Conservation (phyloP, 2,888 invertebrate genomes). For the Torymus tubicola region DNA sequence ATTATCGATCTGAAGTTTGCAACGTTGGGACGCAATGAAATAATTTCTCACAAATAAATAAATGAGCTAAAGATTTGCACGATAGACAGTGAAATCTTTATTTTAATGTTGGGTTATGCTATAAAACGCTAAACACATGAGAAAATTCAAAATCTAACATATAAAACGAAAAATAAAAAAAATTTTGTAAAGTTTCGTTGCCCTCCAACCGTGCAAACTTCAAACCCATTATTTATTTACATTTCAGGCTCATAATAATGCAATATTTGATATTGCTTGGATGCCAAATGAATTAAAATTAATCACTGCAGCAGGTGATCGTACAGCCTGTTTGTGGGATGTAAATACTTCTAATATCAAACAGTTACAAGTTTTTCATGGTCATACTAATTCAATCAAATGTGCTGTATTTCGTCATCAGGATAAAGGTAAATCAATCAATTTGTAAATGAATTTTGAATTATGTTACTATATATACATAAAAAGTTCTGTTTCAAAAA, state of each 20-base stretch:
- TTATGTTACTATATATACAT: slow-evolving; percentile 7
- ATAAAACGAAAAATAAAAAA: background rate
- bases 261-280: slow-evolving; percentile 94
- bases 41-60: too few relatives aligned
- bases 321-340: slow-evolving; percentile 89
- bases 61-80: too few relatives aligned
- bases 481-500: background rate
- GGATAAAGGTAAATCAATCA: slow-evolving; percentile 77
- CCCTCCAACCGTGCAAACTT: too few relatives aligned
- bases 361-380: slow-evolving; percentile 81
- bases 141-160: too few relatives aligned
- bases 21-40: too few relatives aligned
- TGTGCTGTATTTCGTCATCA: slow-evolving; percentile 85
- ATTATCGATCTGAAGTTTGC: too few relatives aligned
- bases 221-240: slow-evolving; percentile 3
- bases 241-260: slow-evolving; percentile 85
- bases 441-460: background rate
- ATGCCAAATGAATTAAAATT: slow-evolving; percentile 86
- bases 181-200: background rate
- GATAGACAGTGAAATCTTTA: too few relatives aligned
- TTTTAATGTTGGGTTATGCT: too few relatives aligned
- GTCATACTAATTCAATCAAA: slow-evolving; percentile 90
- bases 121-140: too few relatives aligned
- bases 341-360: slow-evolving; percentile 76
- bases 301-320: slow-evolving; percentile 91